Conservation (phyloP, 1,140 invertebrate genomes). For the Dendroctonus valens region DNA sequence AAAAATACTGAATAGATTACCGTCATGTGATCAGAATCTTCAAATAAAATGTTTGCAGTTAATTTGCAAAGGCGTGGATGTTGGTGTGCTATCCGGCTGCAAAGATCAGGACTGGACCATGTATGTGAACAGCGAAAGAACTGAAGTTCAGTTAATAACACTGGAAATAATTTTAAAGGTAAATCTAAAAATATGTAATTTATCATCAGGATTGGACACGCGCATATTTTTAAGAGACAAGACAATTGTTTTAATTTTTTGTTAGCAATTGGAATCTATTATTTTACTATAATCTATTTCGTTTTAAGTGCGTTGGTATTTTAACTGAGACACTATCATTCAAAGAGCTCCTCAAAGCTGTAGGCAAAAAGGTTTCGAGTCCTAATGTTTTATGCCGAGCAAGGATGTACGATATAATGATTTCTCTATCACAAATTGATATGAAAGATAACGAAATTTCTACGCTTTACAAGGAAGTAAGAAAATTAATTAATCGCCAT, state of each 20-base stretch:
- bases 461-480: slow-evolving; percentile 19
- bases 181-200: slow-evolving; percentile 1
- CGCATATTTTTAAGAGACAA: too few relatives aligned
- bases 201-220: too few relatives aligned
- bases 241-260: neutral
- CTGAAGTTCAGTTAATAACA: slow-evolving; percentile 53
- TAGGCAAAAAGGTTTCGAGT: slow-evolving; percentile 22
- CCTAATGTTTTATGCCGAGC: slow-evolving; percentile 34
- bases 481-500: neutral
- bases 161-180: slow-evolving; percentile 55
- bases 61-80: slow-evolving; percentile 49
- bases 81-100: slow-evolving; percentile 39
- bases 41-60: slow-evolving; percentile 52
- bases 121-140: slow-evolving; percentile 42
- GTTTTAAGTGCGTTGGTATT: slow-evolving; percentile 3
- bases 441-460: slow-evolving; percentile 10
- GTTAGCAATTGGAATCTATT: too few relatives aligned
- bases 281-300: neutral
- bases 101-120: slow-evolving; percentile 35
- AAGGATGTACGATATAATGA: slow-evolving; percentile 39
- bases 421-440: slow-evolving; percentile 28
- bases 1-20: slow-evolving; percentile 30
- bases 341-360: slow-evolving; percentile 10
- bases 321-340: slow-evolving; percentile 11
- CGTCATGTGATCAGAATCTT: slow-evolving; percentile 12